Evolutionary conservation across 2,888 invertebrate species (phyloP).

Genomic region (Tiphia femorata): DNA sequence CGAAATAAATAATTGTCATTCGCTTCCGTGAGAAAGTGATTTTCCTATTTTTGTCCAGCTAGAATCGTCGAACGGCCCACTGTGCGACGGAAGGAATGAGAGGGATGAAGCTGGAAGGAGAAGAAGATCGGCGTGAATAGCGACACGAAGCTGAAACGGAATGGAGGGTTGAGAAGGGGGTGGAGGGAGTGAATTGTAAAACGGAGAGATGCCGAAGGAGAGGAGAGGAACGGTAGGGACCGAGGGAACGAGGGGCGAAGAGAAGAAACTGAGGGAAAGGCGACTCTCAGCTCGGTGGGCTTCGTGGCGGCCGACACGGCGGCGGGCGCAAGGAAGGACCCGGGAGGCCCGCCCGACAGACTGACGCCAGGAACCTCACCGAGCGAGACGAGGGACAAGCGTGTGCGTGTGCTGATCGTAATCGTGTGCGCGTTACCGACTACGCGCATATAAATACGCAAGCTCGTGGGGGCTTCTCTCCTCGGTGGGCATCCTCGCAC

Average conservation of each 20-base stretch:
- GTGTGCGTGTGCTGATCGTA: constrained; percentile 10
- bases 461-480: not conserved
- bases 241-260: constrained; percentile 4
- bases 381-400: constrained; percentile 44
- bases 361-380: constrained; percentile 63
- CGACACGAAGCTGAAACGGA: not conserved
- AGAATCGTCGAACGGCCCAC: no score
- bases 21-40: no score
- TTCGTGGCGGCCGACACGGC: constrained; percentile 26
- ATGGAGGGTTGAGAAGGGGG: not conserved
- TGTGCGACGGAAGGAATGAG: not conserved
- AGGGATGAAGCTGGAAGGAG: not conserved
- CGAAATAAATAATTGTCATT: no score
- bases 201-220: not conserved
- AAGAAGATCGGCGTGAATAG: not conserved
- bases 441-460: not conserved
- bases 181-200: not conserved
- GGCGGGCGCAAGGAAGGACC: constrained; percentile 41
- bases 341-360: constrained; percentile 58
- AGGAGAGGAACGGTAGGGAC: constrained; percentile 4
- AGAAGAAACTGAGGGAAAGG: constrained; percentile 13
- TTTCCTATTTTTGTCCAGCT: no score
- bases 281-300: constrained; percentile 18
- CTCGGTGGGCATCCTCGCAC: not conserved
- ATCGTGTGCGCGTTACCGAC: not conserved